phyloP scores from a whole-genome alignment of 2,113 vertebrate genomes.

The Cinclus cinclus region DNA sequence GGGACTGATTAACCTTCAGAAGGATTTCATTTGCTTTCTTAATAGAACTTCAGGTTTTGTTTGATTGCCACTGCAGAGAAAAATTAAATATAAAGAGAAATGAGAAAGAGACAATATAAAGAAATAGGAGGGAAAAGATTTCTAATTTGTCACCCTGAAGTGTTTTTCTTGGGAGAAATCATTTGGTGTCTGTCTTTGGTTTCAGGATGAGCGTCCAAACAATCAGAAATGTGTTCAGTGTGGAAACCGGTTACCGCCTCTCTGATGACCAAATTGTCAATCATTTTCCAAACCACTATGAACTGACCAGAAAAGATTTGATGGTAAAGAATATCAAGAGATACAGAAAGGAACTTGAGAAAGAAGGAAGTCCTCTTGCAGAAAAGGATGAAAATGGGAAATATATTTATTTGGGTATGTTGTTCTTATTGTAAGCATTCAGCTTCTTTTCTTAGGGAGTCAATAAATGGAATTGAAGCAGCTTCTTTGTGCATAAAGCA shows the following conservation, averaged over 20 bases:
- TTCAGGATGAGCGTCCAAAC: constrained; percentile 98
- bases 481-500: background rate
- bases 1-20: background rate
- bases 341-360: constrained; percentile 94
- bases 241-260: constrained; percentile 94
- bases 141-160: background rate
- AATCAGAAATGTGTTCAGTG: constrained; percentile 94
- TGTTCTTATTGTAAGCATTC: background rate
- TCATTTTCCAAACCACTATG: constrained; percentile 98
- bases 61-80: background rate
- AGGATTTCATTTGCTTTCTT: background rate
- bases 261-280: constrained; percentile 97
- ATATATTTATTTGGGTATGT: constrained; percentile 90
- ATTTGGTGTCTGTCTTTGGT: background rate
- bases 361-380: constrained; percentile 89
- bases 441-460: background rate
- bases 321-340: constrained; percentile 99
- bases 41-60: background rate
- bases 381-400: constrained; percentile 97
- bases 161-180: background rate
- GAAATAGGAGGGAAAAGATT: background rate
- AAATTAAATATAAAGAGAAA: background rate
- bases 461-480: background rate
- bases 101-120: background rate
- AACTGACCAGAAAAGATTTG: constrained; percentile 94